A percentile compares a stretch with the other conserved stretches of the same genome.
These are phyloP conservation scores for Tetrax tetrax DNA, from an alignment of 2,113 vertebrate genomes.

Conservation along the genomic window DNA sequence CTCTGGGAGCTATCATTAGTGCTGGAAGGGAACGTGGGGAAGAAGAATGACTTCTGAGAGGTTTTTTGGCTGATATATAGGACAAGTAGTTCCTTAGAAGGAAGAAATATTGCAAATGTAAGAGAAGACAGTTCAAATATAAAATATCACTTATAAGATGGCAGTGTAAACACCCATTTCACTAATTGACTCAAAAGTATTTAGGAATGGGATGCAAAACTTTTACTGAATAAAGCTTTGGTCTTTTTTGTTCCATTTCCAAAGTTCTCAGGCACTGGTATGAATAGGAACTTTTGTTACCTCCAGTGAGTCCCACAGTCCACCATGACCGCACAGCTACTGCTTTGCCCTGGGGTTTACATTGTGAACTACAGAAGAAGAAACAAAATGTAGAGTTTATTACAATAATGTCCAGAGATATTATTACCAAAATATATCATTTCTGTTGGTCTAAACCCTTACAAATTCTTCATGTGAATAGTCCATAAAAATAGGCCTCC, in stretches of 20 bases:
- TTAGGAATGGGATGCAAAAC: background rate
- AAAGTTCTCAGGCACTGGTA: accelerated
- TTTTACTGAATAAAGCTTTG: background rate
- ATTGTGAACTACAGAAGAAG: background rate
- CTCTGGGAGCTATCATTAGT: background rate
- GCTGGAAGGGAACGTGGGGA: background rate
- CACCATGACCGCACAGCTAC: background rate
- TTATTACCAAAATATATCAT: background rate
- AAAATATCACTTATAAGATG: background rate
- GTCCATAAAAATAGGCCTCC: background rate
- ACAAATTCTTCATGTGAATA: background rate
- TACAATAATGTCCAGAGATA: background rate
- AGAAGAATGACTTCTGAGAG: background rate
- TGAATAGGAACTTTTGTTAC: background rate
- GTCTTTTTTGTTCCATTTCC: background rate
- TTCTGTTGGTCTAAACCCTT: background rate
- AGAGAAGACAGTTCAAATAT: background rate
- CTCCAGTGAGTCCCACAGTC: background rate
- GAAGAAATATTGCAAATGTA: background rate
- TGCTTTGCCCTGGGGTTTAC: background rate
- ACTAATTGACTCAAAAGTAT: background rate
- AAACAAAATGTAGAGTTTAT: background rate
- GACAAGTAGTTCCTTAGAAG: background rate
- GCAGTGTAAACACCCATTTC: background rate
- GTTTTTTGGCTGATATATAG: background rate